Conservation (phyloP, 2,888 invertebrate species). For the Anoplius nigerrimus region DNA sequence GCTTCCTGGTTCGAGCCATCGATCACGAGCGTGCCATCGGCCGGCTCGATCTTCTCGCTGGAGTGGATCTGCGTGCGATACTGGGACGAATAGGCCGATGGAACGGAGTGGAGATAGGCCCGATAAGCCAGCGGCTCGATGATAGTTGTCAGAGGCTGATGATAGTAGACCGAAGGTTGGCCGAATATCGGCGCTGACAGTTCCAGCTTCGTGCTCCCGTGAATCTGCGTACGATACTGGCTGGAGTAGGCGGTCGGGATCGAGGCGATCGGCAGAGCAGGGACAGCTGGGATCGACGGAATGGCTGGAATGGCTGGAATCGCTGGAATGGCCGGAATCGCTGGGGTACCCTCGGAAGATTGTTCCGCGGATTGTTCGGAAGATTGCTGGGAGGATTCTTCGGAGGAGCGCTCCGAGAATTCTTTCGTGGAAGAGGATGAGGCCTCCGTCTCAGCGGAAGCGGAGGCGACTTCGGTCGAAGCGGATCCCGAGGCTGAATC, state of each 20-base stretch:
- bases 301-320: not conserved
- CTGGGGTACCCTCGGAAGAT: not conserved
- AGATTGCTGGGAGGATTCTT: not conserved
- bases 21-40: slow-evolving; percentile 4
- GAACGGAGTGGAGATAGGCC: slow-evolving; percentile 2
- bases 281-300: not conserved
- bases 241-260: slow-evolving; percentile 22
- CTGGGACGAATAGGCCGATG: slow-evolving; percentile 25
- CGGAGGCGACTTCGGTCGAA: too few species aligned
- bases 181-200: not conserved
- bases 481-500: not conserved
- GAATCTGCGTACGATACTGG: slow-evolving; percentile 38
- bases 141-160: slow-evolving; percentile 9
- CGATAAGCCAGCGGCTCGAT: slow-evolving; percentile 4
- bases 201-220: slow-evolving; percentile 25
- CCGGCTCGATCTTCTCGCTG: slow-evolving; percentile 5
- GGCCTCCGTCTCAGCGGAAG: too few species aligned
- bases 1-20: not conserved
- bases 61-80: slow-evolving; percentile 31
- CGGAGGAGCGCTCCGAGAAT: not conserved
- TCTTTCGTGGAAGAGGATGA: too few species aligned
- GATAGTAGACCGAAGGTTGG: slow-evolving; percentile 12
- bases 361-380: not conserved
- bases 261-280: slow-evolving; percentile 6
- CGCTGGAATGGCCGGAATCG: not conserved